A percentile compares a stretch with the other conserved stretches of the same genome.
Conservation (phyloP, 2,797 vertebrate genomes). For the Mustela erminea region DNA sequence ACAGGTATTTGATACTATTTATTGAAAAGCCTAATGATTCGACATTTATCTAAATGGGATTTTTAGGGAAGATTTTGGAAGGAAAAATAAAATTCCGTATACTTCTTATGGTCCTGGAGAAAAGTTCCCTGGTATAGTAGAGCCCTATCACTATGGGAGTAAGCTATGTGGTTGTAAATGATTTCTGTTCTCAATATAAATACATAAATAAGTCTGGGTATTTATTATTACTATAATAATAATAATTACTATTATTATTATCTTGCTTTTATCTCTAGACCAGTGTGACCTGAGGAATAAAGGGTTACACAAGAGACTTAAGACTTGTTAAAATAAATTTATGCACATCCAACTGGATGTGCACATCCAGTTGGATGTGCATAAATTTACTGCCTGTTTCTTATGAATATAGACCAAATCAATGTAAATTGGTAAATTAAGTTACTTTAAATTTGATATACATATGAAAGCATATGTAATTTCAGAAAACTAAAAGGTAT, state of each 20-base stretch:
- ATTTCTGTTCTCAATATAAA: not conserved
- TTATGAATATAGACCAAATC: not conserved
- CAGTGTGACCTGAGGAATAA: not conserved
- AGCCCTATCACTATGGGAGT: not conserved
- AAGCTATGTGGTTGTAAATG: not conserved
- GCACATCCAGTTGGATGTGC: not conserved
- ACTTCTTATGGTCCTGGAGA: not conserved
- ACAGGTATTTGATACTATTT: not conserved
- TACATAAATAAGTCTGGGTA: not conserved
- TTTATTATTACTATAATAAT: not conserved
- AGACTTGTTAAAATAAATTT: not conserved
- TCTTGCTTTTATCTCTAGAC: not conserved
- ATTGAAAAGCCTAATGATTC: not conserved
- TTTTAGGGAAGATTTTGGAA: not conserved
- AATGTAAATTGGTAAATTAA: slow-evolving; percentile 23
- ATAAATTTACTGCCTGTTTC: not conserved
- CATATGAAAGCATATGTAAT: not conserved
- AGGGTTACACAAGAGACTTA: not conserved
- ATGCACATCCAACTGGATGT: not conserved
- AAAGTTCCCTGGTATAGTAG: not conserved
- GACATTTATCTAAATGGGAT: not conserved
- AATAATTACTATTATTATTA: not conserved
- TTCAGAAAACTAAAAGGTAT: not conserved
- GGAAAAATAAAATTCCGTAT: not conserved
- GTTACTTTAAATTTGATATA: slow-evolving; percentile 3